Percentiles rank a stretch among this genome's conserved stretches.
These are phyloP conservation scores for Clostera curtula DNA, from an alignment of 2,888 invertebrate genomes.

Conservation along the genomic window DNA sequence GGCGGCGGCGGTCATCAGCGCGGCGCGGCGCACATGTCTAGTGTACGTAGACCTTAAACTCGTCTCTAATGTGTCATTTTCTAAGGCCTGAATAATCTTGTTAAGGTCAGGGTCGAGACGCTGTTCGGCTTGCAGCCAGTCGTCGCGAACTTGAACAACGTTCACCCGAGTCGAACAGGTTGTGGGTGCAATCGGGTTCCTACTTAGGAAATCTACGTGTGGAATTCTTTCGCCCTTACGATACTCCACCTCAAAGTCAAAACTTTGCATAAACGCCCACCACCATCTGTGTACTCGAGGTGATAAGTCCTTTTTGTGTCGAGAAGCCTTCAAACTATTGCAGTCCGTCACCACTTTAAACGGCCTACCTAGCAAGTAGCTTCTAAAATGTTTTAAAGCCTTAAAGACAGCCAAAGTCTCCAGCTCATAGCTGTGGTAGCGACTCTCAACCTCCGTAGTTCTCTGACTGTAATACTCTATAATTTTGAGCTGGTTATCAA, in stretches of 20 bases:
- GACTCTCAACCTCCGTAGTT: conserved; percentile 4
- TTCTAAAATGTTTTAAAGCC: conserved; percentile 26
- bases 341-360: conserved; percentile 16
- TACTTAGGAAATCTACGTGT: conserved; percentile 23
- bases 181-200: too few relatives aligned
- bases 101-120: too few relatives aligned
- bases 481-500: conserved; percentile 2
- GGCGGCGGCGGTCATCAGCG: too few relatives aligned
- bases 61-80: too few relatives aligned
- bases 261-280: conserved; percentile 29
- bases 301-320: conserved; percentile 22
- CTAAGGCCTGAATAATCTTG: too few relatives aligned
- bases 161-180: too few relatives aligned
- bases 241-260: conserved; percentile 19
- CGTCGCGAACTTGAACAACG: conserved; percentile 8
- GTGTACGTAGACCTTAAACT: too few relatives aligned
- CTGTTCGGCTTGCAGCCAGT: conserved; percentile 20
- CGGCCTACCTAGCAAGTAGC: conserved; percentile 16
- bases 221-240: conserved; percentile 15
- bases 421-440: conserved; percentile 6
- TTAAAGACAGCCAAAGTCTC: conserved; percentile 10
- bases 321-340: conserved; percentile 26
- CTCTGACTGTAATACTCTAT: conserved; percentile 3
- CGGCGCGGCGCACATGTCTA: too few relatives aligned
- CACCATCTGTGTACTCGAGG: conserved; percentile 29